Conservation (phyloP, 37 sponge, comb jelly and placozoan genomes). For the Dysidea cf. avara region DNA sequence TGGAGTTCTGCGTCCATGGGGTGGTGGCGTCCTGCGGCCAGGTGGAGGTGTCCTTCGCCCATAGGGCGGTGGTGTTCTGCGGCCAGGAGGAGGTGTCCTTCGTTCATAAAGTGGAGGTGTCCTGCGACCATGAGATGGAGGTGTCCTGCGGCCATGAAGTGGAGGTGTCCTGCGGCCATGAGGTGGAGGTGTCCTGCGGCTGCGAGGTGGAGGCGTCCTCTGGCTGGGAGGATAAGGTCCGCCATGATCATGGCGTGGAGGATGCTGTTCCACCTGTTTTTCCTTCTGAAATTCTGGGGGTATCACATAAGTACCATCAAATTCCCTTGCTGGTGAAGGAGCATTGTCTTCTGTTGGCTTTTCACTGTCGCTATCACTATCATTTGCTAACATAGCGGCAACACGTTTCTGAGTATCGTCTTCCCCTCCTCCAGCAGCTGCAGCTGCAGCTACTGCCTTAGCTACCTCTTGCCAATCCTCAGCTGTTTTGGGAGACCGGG, state of each 20-base stretch:
- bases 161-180: neutral
- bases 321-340: slow-evolving; percentile 27
- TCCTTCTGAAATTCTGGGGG: slow-evolving; percentile 23
- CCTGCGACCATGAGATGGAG: neutral
- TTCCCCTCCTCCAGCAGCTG: too few relatives aligned
- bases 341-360: slow-evolving; percentile 9
- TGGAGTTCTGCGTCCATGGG: neutral
- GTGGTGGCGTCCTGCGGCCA: neutral
- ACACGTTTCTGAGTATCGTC: slow-evolving; percentile 38
- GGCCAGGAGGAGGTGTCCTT: neutral
- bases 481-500: too few relatives aligned
- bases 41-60: neutral
- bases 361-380: slow-evolving; percentile 73
- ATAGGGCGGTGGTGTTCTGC: neutral
- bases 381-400: slow-evolving; percentile 63
- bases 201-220: neutral
- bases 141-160: neutral
- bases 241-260: neutral
- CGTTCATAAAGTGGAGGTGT: neutral
- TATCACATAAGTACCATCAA: slow-evolving; percentile 54
- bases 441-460: too few relatives aligned
- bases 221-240: neutral
- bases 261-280: neutral
- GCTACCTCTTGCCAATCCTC: too few relatives aligned
- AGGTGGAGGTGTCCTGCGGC: neutral